Evolutionary conservation across 1,140 invertebrate genomes (phyloP), one percentile per base, ranked within the genome.

Genomic region (Zaprionus davidi): DNA sequence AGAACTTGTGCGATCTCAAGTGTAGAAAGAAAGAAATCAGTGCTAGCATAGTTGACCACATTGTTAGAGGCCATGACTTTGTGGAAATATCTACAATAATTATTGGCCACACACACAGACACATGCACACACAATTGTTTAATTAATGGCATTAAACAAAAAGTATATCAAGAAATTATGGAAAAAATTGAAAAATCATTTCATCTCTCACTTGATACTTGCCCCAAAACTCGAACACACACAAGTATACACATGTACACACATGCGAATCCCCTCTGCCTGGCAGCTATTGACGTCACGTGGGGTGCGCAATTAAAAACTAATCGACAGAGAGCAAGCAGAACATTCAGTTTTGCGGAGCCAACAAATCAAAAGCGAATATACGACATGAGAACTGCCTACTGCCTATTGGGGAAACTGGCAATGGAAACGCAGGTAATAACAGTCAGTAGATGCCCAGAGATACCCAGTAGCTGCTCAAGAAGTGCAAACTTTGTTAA

Each of bases 71-170:
- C 78, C 78, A 88, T 87, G 83, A 87, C 83, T 87, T 78, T 81
- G 73, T 75, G 46, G 46, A 51, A 51, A 51, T 5, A 59, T 11
- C 7, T n/a, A 41, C 13, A 15, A 41, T 41, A n/a, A n/a, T 41
- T n/a, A 67, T 76, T 80, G 71, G 63, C 57, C 44, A 31, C 28
- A 31, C 28, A 31, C 28, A 31, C 28, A 41, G 13, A 57, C 15
- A 49, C 24, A 70, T n/a, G 31, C 13, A 49, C 41, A 49, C 26
- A 53, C 9, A 87, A 80, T 83, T 82, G 69, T 77, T 75, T 78
- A 83, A 87, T 81, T 87, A 87, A 88, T 81, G 65, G 84, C 78
- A 83, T 87, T 88, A 87, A 85, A 88, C 77, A 88, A 87, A 87
- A 87, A 87, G 84, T 87, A 87, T 84, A 88, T 87, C 77, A 83